These are phyloP conservation scores for Zophobas atratus DNA, from an alignment of 1,140 invertebrate genomes.

Conservation along the genomic window DNA sequence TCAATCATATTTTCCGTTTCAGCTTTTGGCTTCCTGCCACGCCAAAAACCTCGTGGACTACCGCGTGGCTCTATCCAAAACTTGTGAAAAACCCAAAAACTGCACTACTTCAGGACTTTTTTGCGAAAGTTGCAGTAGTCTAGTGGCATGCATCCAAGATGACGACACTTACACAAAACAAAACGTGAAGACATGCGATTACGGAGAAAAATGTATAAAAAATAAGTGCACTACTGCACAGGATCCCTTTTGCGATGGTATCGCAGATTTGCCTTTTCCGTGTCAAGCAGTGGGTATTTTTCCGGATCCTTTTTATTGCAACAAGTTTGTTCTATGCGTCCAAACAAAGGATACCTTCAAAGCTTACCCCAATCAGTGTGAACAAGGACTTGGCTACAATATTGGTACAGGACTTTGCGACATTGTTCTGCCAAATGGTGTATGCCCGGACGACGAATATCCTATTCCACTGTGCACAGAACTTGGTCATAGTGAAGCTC, in stretches of 20 bases:
- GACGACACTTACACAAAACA: conserved; percentile 10
- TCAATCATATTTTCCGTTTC: background rate
- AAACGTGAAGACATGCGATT: background rate
- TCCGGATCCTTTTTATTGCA: conserved; percentile 38
- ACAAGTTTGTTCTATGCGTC: conserved; percentile 30
- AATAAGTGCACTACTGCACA: background rate
- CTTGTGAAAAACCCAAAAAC: background rate
- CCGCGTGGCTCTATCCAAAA: background rate
- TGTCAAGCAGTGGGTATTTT: conserved; percentile 19
- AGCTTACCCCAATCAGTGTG: background rate
- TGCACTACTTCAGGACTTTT: conserved; percentile 23
- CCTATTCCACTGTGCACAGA: conserved; percentile 11
- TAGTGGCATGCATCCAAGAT: background rate
- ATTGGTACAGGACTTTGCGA: conserved; percentile 7
- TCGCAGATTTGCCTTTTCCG: conserved; percentile 1
- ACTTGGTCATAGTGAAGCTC: conserved; percentile 19
- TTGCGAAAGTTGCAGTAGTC: conserved; percentile 20
- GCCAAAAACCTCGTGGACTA: background rate
- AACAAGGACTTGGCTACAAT: conserved; percentile 1
- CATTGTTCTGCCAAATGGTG: background rate
- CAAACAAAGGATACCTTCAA: background rate
- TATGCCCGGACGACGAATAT: background rate
- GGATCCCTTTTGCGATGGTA: conserved; percentile 31
- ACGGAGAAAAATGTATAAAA: conserved; percentile 9
- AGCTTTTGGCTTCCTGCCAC: conserved; percentile 8